Evolutionary conservation across 2,888 invertebrate genomes (phyloP), one percentile per base, ranked within the genome.

Genomic region (Hedychridium roseum): DNA sequence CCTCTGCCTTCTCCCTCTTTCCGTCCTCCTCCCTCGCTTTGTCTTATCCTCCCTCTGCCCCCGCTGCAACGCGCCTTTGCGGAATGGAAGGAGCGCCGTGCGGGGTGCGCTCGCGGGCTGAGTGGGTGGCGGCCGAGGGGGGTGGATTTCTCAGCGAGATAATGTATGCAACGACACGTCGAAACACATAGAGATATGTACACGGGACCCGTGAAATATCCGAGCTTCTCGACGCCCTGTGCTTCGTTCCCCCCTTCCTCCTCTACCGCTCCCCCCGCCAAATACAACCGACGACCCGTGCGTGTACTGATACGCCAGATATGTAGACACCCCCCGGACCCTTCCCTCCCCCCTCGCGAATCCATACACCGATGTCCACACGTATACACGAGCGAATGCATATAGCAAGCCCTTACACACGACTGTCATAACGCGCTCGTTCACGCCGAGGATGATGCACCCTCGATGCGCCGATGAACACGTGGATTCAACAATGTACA

Each of bases 81-180:
- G 44, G 44, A 37, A 14, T n/a, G 26, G 36, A 43, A 28, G 12
- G 43, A 48, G 36, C 28, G 35, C 34, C 7, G 23, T 23, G 49
- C 44, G 46, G 46, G 37, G 5, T 6, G 5, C 5, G 23, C 15
- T 16, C 31, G 30, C 23, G 9, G 23, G 23, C 32, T 26, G 37
- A 28, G 43, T 47, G 54, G 53, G 50, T 53, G 43, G 28, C 54
- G 36, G 43, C 41, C 42, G 51, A 43, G 57, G 35, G 61, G 48
- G 42, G 45, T 30, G 48, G 48, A 51, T 37, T 50, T 44, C 52
- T 48, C 54, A 46, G 49, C 57, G 58, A 69, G 74, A 74, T 75
- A 78, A 78, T 76, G 71, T 77, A 78, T 78, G 76, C 78, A 71
- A 48, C 69, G 75, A 68, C 78, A 78, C 77, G 78, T 71, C 70